Evolutionary conservation across 2,888 invertebrate species (phyloP).

Genomic region (Lucinisca nassula): DNA sequence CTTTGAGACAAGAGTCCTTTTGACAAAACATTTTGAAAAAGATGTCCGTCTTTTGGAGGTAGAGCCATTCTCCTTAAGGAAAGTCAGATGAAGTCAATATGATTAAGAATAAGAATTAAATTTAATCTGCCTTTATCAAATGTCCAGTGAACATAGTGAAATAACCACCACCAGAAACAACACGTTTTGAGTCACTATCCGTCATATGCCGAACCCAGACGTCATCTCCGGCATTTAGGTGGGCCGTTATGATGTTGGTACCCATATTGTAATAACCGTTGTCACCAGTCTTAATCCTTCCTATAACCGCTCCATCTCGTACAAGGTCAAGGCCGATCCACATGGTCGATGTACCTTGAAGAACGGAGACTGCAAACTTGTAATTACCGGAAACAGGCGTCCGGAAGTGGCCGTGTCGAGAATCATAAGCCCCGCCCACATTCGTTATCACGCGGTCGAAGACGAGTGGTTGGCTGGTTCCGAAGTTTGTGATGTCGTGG

Average conservation of each 20-base stretch:
- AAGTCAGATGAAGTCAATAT: no score
- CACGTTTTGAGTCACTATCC: conserved; percentile 48
- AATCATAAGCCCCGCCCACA: conserved; percentile 84
- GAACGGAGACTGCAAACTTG: conserved; percentile 76
- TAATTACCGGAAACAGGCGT: conserved; percentile 85
- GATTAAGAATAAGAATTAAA: no score
- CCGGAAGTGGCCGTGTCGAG: conserved; percentile 83
- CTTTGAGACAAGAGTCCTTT: no score
- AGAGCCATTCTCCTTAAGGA: no score
- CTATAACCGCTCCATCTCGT: conserved; percentile 45
- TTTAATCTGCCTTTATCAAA: conserved; percentile 32
- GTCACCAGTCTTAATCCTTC: conserved; percentile 65
- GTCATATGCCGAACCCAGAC: conserved; percentile 68
- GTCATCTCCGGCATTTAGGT: conserved; percentile 57
- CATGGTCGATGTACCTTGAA: conserved; percentile 59
- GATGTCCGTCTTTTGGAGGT: no score
- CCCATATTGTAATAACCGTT: conserved; percentile 69
- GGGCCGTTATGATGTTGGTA: conserved; percentile 59
- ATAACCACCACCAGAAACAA: conserved; percentile 47
- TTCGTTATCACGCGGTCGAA: conserved; percentile 85
- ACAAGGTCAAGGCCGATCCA: conserved; percentile 64
- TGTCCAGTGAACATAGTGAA: conserved; percentile 68
- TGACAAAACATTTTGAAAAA: no score
- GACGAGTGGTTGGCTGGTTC: conserved; percentile 78
- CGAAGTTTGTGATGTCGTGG: conserved; percentile 83